These are phyloP conservation scores for Halocynthia aurantium DNA, from an alignment of 23 tunicate species.

Conservation along the genomic window DNA sequence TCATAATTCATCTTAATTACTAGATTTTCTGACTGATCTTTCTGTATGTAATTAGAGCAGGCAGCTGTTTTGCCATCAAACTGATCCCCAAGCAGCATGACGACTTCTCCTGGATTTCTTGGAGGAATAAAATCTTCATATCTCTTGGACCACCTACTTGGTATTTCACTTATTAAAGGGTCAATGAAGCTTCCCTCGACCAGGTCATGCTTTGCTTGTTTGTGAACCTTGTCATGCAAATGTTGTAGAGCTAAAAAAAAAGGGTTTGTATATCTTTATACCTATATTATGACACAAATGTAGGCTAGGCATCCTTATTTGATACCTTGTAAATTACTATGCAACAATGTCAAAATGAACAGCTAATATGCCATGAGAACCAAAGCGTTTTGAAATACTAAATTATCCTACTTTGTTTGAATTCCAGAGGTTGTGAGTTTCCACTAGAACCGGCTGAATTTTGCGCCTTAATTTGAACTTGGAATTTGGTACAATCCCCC, in stretches of 20 bases:
- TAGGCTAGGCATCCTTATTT: no score
- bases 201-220: background rate
- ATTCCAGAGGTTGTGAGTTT: background rate
- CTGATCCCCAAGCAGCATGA: background rate
- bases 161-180: background rate
- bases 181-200: background rate
- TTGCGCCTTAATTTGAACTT: background rate
- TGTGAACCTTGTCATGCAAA: background rate
- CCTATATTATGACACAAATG: no score
- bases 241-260: background rate
- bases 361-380: no score
- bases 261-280: no score
- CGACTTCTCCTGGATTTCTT: background rate
- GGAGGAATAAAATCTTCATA: background rate
- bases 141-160: background rate
- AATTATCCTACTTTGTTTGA: background rate
- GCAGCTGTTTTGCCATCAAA: background rate
- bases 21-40: background rate
- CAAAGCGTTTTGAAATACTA: no score
- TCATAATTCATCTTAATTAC: background rate
- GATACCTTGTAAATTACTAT: no score
- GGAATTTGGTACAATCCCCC: background rate
- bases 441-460: background rate
- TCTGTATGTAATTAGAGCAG: background rate
- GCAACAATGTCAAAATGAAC: no score